Evolutionary conservation across 1,140 invertebrate genomes (phyloP), one percentile per base, ranked within the genome.

Genomic region (Vanessa tameamea): DNA sequence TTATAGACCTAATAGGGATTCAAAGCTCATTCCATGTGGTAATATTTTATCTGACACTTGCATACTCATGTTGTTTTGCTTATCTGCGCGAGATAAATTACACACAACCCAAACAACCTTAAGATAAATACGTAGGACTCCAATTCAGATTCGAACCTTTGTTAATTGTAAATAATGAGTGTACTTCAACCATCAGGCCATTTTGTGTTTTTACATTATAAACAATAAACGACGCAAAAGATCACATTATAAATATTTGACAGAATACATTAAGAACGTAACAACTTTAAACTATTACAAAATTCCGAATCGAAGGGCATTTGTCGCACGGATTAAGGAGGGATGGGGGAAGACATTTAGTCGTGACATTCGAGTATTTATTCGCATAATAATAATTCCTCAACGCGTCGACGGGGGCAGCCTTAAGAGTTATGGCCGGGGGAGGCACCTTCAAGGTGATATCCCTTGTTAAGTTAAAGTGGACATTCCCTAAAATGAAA

Each of bases 331-430:
- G 82, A 87, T 91, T 88, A 90, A 78, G 79, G 75, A 37, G 13
- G 53, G 53, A 57, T 57, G 76, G 72, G 81, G 82, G 82, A 88
- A 82, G 87, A 91, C 92, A 93, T 93, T 94, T 94, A 94, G 87
- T 91, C 90, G 82, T 93, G 93, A 93, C 93, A 93, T 93, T 93
- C 90, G 84, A 93, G 92, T 94, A 94, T 94, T 94, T 94, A 93
- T 93, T 93, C 93, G 93, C 93, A 94, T 94, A 94, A 94, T 94
- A 94, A 93, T 93, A 93, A 93, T 93, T 91, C 92, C 90, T 93
- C 90, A 91, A 84, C 87, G 88, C 87, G 88, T 84, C 87, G 90
- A 87, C 88, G 90, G 87, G 82, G 83, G 85, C 85, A 80, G 75
- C 82, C 81, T 80, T 87, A 91, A 93, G 93, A 93, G 87, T 93